Evolutionary conservation across 1,140 invertebrate genomes (phyloP), one percentile per base, ranked within the genome.

Genomic region (Ceratosolen solmsi): DNA sequence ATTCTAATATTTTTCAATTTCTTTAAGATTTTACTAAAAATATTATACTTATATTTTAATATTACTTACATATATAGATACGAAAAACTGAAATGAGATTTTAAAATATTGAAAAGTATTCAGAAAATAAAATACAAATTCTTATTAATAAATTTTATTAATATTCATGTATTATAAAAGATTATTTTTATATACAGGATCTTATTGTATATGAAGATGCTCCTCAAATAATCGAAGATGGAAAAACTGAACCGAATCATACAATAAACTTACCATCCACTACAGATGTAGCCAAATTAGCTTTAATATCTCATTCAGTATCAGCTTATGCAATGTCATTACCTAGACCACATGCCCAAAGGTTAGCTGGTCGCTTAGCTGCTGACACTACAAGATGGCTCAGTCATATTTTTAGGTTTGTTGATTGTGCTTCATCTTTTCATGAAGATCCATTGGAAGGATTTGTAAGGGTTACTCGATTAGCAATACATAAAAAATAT

Each of bases 381-480:
- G 94, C 94, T 25, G 96, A 97, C 86, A 95, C 95, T 0, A 95
- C 95, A 8, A 92, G 95, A 85, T 96, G 95, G 96, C 91, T 97
- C 51, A 94, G 95, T 78, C 94, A 96, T 86, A 93, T 96, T 86
- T 97, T 97, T 89, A 95, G 95, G 68, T 92, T 92, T 79, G 89
- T 93, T 73, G 95, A 96, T 85, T 94, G 94, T 74, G 93, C 94
- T 74, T 94, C 95, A 2, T 95, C 94, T 84, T 96, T 95, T 87
- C 95, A 96, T 88, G 95, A 97, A 84, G 96, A 97, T 84, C 93
- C 94, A 54, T 87, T 95, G 30, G 96, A 96, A 86, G 96, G 96
- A 22, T 89, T 97, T 17, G 94, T 97, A 0, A 91, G 95, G 82
- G 93, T 97, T 5, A 95, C 95, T 17, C 92, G 95, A 81, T 93